Evolutionary conservation across 2,888 invertebrate genomes (phyloP), one percentile per base, ranked within the genome.

Genomic region (Ochlodes sylvanus): DNA sequence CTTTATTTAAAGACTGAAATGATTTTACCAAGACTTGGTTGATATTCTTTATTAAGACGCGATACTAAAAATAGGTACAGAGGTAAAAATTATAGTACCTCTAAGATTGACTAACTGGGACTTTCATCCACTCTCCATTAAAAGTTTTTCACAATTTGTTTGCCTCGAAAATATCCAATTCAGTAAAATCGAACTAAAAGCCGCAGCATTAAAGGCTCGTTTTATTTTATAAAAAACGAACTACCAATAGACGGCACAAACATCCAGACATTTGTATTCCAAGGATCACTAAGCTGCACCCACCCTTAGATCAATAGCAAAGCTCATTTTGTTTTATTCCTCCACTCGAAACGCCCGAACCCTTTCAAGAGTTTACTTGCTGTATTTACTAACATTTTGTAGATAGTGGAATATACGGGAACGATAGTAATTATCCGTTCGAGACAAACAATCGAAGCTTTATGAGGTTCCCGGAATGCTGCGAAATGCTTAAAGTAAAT

Each of bases 291-390:
- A 79, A 81, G 84, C 80, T 84, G 85, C 85, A 86, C 81, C 80
- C 78, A 83, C 72, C 79, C 78, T 76, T 73, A 83, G 84, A 88
- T 86, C 85, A 85, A 87, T 85, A 84, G 82, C 80, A 84, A 83
- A 85, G 81, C 87, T 88, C 89, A 88, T 90, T 90, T 88, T 85
- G 88, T 89, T 89, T 87, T 89, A 89, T 89, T 87, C 79, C 74
- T 78, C 79, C 81, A 83, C 86, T 85, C 80, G 78, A 80, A 83
- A 83, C 83, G 82, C 84, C 81, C 80, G 79, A 86, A 88, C 89
- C 89, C 88, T 90, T 89, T 88, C 81, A 81, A 86, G 88, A 76
- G 84, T 80, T 66, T 66, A 61, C 66, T 66, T 66, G 66, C 66
- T 66, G 60, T 85, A 79, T 86, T 86, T 88, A 81, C 84, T 79